Conservation (phyloP, 1,140 invertebrate genomes). For the Brachionus calyciflorus region DNA sequence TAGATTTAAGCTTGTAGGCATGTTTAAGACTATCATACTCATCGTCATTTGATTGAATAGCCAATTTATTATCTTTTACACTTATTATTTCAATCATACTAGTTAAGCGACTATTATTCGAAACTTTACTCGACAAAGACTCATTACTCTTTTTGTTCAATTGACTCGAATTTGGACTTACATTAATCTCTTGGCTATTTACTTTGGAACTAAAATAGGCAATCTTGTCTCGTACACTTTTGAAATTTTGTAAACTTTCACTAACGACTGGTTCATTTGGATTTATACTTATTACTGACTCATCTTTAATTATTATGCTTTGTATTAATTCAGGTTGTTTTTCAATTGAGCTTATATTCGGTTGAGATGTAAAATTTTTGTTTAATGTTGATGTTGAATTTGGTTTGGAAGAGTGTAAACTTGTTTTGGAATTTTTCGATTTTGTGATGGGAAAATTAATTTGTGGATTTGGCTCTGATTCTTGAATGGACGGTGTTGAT, state of each 20-base stretch:
- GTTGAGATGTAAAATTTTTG: conserved; percentile 11
- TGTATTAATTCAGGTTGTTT: background rate
- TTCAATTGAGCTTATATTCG: conserved; percentile 15
- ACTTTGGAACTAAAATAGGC: conserved; percentile 31
- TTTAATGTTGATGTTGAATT: conserved; percentile 20
- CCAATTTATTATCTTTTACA: background rate
- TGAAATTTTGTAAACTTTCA: conserved; percentile 4
- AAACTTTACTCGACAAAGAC: background rate
- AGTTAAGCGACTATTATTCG: background rate
- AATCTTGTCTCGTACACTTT: conserved; percentile 25
- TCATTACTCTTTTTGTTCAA: too few species aligned
- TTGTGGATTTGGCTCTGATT: too few species aligned
- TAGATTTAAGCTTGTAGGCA: conserved; percentile 12
- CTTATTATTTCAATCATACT: conserved; percentile 4
- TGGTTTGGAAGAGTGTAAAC: background rate
- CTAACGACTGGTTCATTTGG: background rate
- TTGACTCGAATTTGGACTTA: background rate
- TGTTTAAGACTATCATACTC: conserved; percentile 34
- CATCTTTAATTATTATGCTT: conserved; percentile 12
- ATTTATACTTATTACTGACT: background rate
- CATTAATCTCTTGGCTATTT: background rate
- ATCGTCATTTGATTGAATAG: background rate
- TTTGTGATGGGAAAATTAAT: too few species aligned
- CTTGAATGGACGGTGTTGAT: background rate
- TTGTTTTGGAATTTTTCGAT: background rate